Evolutionary conservation across 2,888 invertebrate species (phyloP).

Genomic region (Drosophila borealis): DNA sequence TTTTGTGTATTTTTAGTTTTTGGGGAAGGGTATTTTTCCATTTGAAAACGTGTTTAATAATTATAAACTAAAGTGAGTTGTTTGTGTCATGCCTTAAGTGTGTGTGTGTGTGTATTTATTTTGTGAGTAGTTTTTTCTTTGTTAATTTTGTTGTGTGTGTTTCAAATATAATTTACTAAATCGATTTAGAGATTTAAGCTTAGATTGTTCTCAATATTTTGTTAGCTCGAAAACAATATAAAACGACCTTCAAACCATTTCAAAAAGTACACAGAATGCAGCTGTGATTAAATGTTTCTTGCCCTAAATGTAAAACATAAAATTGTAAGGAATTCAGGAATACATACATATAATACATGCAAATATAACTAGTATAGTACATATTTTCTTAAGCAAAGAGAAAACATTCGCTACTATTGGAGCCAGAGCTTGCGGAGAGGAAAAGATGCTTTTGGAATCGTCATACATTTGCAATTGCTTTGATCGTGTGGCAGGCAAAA

Average conservation of each 20-base stretch:
- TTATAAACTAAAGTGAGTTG: conserved; percentile 47
- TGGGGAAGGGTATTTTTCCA: conserved; percentile 27
- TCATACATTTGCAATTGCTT: conserved; percentile 40
- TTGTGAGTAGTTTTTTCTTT: conserved; percentile 27
- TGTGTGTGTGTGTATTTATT: conserved; percentile 11
- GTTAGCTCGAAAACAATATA: conserved; percentile 21
- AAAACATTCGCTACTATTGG: conserved; percentile 21
- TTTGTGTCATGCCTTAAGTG: conserved; percentile 9
- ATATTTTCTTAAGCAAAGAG: conserved; percentile 22
- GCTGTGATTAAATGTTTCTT: neutral
- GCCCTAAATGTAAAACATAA: conserved; percentile 26
- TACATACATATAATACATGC: conserved; percentile 44
- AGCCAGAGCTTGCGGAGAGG: neutral
- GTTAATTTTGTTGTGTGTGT: conserved; percentile 31
- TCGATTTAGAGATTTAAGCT: conserved; percentile 23
- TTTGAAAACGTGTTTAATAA: conserved; percentile 29
- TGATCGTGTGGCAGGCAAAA: conserved; percentile 30
- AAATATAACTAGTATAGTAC: conserved; percentile 35
- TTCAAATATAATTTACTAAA: conserved; percentile 62
- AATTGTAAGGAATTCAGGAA: conserved; percentile 31
- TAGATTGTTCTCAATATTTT: conserved; percentile 2
- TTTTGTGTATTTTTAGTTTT: conserved; percentile 9
- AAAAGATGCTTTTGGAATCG: neutral
- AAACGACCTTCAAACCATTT: neutral
- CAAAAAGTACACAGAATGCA: conserved; percentile 12